phyloP scores from a whole-genome alignment of 2,113 vertebrate genomes.

The Hippocampus guttulatus region DNA sequence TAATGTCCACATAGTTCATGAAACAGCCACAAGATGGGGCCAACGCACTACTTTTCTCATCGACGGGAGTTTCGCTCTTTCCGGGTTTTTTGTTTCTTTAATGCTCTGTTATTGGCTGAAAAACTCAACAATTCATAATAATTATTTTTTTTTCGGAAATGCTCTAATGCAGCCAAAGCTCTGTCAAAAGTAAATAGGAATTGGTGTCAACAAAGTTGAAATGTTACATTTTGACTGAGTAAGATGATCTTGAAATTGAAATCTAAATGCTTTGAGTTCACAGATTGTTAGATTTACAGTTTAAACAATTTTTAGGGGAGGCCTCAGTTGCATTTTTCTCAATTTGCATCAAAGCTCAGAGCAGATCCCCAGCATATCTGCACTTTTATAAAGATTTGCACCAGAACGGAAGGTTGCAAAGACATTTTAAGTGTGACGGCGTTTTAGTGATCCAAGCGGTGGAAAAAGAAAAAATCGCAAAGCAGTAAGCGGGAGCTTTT shows the following conservation, averaged over 20 bases:
- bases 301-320: neutral
- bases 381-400: too few species aligned
- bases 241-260: neutral
- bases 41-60: neutral
- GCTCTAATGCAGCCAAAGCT: too few species aligned
- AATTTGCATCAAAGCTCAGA: too few species aligned
- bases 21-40: neutral
- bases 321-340: too few species aligned
- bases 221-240: neutral
- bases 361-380: too few species aligned
- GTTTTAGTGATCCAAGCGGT: neutral
- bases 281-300: neutral
- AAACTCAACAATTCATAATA: too few species aligned
- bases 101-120: too few species aligned
- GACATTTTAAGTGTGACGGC: neutral
- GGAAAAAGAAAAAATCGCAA: neutral
- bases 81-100: too few species aligned
- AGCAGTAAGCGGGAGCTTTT: slow-evolving; percentile 48
- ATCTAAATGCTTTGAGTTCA: neutral
- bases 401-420: neutral
- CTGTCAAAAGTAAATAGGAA: too few species aligned
- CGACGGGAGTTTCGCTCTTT: too few species aligned
- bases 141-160: too few species aligned
- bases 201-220: neutral
- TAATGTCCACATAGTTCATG: too few species aligned